Evolutionary conservation across 2,888 invertebrate species (phyloP).

Genomic region (Galeopsomyia nigrocyanea): DNA sequence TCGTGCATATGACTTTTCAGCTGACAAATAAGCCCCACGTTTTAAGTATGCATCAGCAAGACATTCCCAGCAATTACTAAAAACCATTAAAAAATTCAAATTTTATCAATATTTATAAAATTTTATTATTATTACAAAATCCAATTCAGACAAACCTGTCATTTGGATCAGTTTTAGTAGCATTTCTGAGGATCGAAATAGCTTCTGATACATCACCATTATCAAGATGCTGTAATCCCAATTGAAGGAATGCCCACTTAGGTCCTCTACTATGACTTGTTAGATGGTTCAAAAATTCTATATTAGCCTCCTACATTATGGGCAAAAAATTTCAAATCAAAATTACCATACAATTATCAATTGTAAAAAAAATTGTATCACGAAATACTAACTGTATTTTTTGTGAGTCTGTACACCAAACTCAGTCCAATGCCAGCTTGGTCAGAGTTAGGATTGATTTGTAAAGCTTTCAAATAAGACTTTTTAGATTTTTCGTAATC

Average conservation of each 20-base stretch:
- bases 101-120: neutral
- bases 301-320: conserved; percentile 72
- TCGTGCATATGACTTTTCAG: conserved; percentile 88
- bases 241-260: conserved; percentile 86
- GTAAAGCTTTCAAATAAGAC: conserved; percentile 88
- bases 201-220: conserved; percentile 81
- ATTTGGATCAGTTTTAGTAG: conserved; percentile 77
- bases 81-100: conserved; percentile 39
- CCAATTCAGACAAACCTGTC: conserved; percentile 72
- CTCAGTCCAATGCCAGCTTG: conserved; percentile 82
- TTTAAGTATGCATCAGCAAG: conserved; percentile 90
- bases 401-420: conserved; percentile 79
- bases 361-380: conserved; percentile 10
- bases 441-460: conserved; percentile 77
- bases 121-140: neutral
- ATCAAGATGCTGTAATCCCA: conserved; percentile 86
- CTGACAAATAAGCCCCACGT: conserved; percentile 91
- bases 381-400: conserved; percentile 72
- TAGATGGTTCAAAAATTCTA: conserved; percentile 73
- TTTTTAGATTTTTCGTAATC: conserved; percentile 83
- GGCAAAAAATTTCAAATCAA: conserved; percentile 22
- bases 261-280: conserved; percentile 70
- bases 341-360: conserved; percentile 5
- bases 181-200: conserved; percentile 81
- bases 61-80: conserved; percentile 83